Evolutionary conservation across 2,797 vertebrate species (phyloP).

Genomic region (Hydrolagus colliei): DNA sequence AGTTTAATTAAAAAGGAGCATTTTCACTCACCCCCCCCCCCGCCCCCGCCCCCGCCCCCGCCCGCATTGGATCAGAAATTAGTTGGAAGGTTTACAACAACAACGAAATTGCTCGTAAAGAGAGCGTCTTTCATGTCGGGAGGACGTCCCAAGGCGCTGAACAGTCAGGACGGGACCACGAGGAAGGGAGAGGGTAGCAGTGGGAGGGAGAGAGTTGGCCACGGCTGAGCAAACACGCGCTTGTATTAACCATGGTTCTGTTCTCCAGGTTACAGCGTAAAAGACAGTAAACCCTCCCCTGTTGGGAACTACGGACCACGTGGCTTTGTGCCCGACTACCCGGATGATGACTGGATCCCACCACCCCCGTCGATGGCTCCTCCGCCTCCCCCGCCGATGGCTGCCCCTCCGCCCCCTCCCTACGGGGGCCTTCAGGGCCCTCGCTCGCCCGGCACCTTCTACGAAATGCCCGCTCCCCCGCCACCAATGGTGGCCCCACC

Average conservation of each 20-base stretch:
- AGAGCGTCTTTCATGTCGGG: no score
- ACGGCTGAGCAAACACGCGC: background rate
- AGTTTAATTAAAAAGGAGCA: background rate
- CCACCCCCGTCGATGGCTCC: conserved; percentile 14
- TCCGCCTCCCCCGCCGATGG: conserved; percentile 11
- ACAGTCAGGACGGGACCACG: no score
- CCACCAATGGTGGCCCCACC: background rate
- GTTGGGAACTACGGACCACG: background rate
- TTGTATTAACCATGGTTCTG: background rate
- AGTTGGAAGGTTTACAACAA: background rate
- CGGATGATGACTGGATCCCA: conserved; percentile 14
- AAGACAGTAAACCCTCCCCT: background rate
- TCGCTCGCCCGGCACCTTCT: background rate
- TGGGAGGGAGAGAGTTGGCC: no score
- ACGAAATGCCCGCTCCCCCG: background rate
- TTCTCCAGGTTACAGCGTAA: background rate
- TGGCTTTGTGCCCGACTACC: no score
- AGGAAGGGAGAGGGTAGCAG: no score
- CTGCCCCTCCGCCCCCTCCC: background rate
- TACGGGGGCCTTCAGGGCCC: background rate
- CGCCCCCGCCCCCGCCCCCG: no score
- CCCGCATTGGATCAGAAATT: no score
- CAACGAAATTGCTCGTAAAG: background rate
- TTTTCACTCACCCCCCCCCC: no score
- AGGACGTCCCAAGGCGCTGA: no score